These are phyloP conservation scores for Gobionotothen gibberifrons DNA, from an alignment of 2,797 vertebrate genomes.

Conservation along the genomic window DNA sequence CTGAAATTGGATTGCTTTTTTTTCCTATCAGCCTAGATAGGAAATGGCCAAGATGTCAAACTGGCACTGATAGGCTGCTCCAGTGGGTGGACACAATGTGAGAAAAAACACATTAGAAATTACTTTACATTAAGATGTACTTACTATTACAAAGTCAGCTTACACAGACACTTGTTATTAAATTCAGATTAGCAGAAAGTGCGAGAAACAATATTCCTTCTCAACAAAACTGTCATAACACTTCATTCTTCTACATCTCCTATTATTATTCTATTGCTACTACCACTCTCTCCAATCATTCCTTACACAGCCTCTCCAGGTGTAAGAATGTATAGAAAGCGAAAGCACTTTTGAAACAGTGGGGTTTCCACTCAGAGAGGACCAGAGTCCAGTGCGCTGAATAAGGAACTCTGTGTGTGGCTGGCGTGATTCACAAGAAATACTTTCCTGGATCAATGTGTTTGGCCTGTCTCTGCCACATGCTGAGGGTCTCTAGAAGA, in stretches of 20 bases:
- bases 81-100: conserved; percentile 26
- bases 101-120: conserved; percentile 39
- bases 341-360: conserved; percentile 53
- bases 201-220: conserved; percentile 2
- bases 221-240: no score
- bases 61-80: conserved; percentile 43
- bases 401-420: conserved; percentile 68
- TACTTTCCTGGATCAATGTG: conserved; percentile 76
- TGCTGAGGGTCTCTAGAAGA: conserved; percentile 66
- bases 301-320: conserved; percentile 21
- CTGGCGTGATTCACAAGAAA: conserved; percentile 64
- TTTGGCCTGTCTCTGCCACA: conserved; percentile 70
- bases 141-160: conserved; percentile 14
- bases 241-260: background rate
- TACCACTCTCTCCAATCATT: conserved; percentile 10
- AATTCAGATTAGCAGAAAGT: conserved; percentile 37
- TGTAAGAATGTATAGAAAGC: conserved; percentile 50
- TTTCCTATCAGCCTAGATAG: conserved; percentile 51
- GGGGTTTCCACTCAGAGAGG: conserved; percentile 58
- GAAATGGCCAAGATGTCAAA: conserved; percentile 62
- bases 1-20: conserved; percentile 73
- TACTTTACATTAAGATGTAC: conserved; percentile 27
- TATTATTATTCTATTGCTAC: background rate
- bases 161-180: conserved; percentile 8
- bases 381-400: conserved; percentile 44